Conservation (phyloP, 2,113 vertebrate genomes). For the Genyomyrus donnyi region DNA sequence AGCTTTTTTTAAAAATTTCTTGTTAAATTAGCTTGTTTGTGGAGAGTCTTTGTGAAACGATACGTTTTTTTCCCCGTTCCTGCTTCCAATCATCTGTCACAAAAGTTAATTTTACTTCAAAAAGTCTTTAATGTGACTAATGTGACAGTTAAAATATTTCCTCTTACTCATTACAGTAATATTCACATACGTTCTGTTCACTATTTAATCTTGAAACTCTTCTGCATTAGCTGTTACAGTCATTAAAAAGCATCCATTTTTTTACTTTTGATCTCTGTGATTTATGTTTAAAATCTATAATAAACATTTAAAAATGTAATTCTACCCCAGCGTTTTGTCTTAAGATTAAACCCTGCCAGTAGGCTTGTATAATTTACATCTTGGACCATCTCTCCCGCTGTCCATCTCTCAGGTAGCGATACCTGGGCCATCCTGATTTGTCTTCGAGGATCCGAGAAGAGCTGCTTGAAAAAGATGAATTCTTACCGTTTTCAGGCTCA, state of each 20-base stretch:
- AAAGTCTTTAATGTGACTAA: background rate
- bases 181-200: background rate
- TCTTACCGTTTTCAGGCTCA: slow-evolving; percentile 56
- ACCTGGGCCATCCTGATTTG: slow-evolving; percentile 79
- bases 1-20: background rate
- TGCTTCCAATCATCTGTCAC: background rate
- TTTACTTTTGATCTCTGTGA: background rate
- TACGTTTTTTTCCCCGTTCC: background rate
- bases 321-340: background rate
- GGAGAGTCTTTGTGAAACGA: background rate
- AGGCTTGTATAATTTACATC: background rate
- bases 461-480: slow-evolving; percentile 63
- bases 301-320: background rate
- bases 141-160: background rate
- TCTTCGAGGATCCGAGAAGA: slow-evolving; percentile 57
- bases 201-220: background rate
- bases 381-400: background rate
- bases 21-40: background rate
- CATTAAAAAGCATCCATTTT: background rate
- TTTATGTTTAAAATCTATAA: background rate
- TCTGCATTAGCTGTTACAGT: background rate
- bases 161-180: background rate
- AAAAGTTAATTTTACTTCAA: background rate
- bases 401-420: slow-evolving; percentile 27
- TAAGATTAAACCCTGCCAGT: background rate